These are phyloP conservation scores for Erebia ligea DNA, from an alignment of 2,888 invertebrate species.

Conservation along the genomic window DNA sequence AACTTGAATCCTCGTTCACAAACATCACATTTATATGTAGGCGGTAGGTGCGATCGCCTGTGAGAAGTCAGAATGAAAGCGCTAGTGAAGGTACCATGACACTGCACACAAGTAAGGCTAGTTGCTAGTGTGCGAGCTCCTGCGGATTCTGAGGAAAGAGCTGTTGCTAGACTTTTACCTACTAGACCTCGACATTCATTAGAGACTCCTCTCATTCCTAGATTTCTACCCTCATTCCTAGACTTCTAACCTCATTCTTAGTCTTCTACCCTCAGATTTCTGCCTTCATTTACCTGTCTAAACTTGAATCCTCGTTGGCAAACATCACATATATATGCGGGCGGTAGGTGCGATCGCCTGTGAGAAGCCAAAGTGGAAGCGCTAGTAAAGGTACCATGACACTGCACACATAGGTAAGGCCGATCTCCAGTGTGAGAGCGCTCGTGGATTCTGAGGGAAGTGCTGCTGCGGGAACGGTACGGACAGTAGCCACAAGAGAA, in stretches of 20 bases:
- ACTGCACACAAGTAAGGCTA: background rate
- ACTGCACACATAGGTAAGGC: constrained; percentile 6
- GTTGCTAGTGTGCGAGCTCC: constrained; percentile 11
- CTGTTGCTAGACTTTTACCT: background rate
- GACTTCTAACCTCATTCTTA: background rate
- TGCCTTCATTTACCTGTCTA: constrained; percentile 14
- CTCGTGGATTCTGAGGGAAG: constrained; percentile 4
- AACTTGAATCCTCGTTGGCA: constrained; percentile 14
- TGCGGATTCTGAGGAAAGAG: background rate
- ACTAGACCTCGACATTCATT: too few species aligned
- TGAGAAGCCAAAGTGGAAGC: constrained; percentile 17
- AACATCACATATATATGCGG: background rate
- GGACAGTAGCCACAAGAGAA: constrained; percentile 5
- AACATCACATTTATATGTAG: background rate
- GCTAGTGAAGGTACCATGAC: background rate
- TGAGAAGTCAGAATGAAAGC: constrained; percentile 15
- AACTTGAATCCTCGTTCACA: constrained; percentile 12
- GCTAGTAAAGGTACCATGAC: constrained; percentile 4
- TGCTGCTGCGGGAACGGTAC: background rate
- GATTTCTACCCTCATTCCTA: background rate
- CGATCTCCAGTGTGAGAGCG: constrained; percentile 18
- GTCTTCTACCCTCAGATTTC: background rate
- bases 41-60: constrained; percentile 8
- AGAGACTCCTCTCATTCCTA: background rate
- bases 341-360: constrained; percentile 12